Percentiles rank a stretch among this genome's conserved stretches.
Evolutionary conservation across 2,888 invertebrate species (phyloP).

Genomic region (Lypha dubia): DNA sequence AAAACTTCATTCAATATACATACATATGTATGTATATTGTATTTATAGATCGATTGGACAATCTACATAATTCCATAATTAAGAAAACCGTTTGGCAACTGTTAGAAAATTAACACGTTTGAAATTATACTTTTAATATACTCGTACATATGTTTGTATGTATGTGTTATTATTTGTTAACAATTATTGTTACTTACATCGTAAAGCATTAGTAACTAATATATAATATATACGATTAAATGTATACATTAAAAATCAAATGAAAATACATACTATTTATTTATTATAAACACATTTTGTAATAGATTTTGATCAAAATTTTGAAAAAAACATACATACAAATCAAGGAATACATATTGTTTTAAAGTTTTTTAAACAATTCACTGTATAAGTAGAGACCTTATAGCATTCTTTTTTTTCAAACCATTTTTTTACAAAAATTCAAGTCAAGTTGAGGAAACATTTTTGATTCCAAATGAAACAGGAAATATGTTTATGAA

Average conservation of each 20-base stretch:
- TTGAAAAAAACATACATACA: constrained; percentile 24
- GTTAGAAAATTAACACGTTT: neutral
- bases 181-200: constrained; percentile 19
- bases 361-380: neutral
- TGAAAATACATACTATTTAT: neutral
- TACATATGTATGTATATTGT: too few relatives aligned
- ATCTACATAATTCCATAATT: neutral
- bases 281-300: constrained; percentile 6
- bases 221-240: neutral
- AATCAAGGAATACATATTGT: neutral
- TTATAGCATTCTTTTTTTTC: too few relatives aligned
- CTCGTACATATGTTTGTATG: neutral
- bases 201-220: neutral
- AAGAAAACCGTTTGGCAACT: neutral
- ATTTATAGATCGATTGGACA: neutral
- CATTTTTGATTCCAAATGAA: too few relatives aligned
- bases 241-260: neutral
- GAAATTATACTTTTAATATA: neutral
- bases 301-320: neutral
- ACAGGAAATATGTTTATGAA: too few relatives aligned
- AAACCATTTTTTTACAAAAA: too few relatives aligned
- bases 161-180: constrained; percentile 26
- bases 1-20: too few relatives aligned
- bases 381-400: too few relatives aligned
- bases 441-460: too few relatives aligned